These are phyloP conservation scores for Drosophila quasianomalipes DNA, from an alignment of 2,888 invertebrate genomes.

Conservation along the genomic window DNA sequence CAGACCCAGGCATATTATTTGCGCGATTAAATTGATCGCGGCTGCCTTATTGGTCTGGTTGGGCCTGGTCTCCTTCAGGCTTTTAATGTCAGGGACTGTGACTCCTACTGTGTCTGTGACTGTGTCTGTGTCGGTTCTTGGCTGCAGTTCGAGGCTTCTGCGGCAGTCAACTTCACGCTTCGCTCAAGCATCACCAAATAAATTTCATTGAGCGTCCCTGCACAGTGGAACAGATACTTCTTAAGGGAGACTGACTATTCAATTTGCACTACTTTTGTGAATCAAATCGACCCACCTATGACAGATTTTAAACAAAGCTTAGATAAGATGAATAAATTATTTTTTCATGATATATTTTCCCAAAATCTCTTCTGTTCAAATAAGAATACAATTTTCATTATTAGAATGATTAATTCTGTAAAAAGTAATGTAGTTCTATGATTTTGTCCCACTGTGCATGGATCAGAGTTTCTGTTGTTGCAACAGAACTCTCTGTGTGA, in stretches of 20 bases:
- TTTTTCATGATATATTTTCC: background rate
- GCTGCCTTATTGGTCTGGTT: slow-evolving; percentile 45
- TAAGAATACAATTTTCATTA: background rate
- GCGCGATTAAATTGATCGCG: slow-evolving; percentile 84
- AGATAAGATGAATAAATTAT: background rate
- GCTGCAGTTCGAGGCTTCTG: slow-evolving; percentile 63
- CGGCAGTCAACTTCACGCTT: slow-evolving; percentile 83
- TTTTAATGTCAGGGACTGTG: slow-evolving; percentile 36
- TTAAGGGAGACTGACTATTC: background rate
- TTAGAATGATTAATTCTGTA: background rate
- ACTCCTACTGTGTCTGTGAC: slow-evolving; percentile 55
- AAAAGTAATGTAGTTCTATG: background rate
- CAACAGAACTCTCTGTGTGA: slow-evolving; percentile 65
- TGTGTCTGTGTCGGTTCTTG: slow-evolving; percentile 38
- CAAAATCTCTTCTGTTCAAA: background rate
- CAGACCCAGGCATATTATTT: slow-evolving; percentile 79
- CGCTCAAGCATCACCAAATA: slow-evolving; percentile 84
- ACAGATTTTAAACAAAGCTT: background rate
- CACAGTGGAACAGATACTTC: slow-evolving; percentile 50
- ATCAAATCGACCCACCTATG: no score
- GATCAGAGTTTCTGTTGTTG: slow-evolving; percentile 35
- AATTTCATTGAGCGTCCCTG: slow-evolving; percentile 82
- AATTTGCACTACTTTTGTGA: background rate
- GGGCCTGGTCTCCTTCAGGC: slow-evolving; percentile 32
- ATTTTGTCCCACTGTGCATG: slow-evolving; percentile 36